Percentiles rank a stretch among this genome's conserved stretches.
phyloP scores from a whole-genome alignment of 2,113 vertebrate species.

The Myocastor coypus region DNA sequence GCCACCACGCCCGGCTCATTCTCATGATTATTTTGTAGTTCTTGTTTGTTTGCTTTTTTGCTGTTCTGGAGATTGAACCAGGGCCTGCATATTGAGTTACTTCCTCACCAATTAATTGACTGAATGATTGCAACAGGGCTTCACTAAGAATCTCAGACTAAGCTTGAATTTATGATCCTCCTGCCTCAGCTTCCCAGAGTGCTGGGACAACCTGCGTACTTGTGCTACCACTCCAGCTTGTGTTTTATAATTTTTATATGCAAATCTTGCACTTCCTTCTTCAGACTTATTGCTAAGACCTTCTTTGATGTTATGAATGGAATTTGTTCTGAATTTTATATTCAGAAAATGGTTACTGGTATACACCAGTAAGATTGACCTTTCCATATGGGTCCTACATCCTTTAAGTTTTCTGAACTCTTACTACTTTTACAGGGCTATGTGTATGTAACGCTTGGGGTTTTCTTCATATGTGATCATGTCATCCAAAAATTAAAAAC shows the following conservation, averaged over 20 bases:
- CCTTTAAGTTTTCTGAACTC: not conserved
- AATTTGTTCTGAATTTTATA: constrained; percentile 20
- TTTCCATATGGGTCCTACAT: not conserved
- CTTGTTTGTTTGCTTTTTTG: not conserved
- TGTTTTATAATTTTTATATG: not conserved
- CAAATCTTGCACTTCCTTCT: not conserved
- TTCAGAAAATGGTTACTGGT: not conserved
- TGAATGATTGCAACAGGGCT: not conserved
- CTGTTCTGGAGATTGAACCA: not conserved
- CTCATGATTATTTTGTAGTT: not conserved
- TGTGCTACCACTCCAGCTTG: not conserved
- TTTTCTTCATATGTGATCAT: not conserved
- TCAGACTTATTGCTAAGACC: not conserved
- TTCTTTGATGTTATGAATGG: not conserved
- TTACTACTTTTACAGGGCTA: not conserved
- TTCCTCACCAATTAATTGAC: not conserved
- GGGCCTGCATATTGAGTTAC: not conserved
- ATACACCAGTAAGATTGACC: not conserved
- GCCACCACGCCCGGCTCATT: too few species aligned
- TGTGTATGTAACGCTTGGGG: too few species aligned
- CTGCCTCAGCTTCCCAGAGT: not conserved
- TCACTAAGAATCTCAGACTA: not conserved
- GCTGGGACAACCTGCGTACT: too few species aligned
- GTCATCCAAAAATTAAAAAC: not conserved
- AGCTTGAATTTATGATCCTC: not conserved